Conservation (phyloP, 1,140 invertebrate genomes). For the Catajapyx aquilonaris region DNA sequence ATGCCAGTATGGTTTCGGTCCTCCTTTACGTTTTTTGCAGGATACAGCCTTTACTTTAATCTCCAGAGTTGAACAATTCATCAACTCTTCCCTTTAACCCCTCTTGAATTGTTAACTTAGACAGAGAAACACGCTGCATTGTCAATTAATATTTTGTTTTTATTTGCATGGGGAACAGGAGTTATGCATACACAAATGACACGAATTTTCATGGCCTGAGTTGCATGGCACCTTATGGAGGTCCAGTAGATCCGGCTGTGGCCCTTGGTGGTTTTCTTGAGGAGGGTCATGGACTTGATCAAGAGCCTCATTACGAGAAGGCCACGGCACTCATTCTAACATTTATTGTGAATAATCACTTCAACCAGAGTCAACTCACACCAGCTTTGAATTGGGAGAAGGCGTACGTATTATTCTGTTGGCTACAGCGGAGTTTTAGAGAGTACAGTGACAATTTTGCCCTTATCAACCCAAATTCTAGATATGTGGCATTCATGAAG, state of each 20-base stretch:
- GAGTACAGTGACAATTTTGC: not conserved
- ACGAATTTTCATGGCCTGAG: too few species aligned
- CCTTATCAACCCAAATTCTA: constrained; percentile 12
- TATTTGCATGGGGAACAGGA: too few species aligned
- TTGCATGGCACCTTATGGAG: constrained; percentile 62
- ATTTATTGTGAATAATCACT: constrained; percentile 47
- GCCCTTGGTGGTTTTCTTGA: constrained; percentile 49
- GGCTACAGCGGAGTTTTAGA: not conserved
- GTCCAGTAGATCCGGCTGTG: constrained; percentile 60
- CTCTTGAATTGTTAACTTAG: too few species aligned
- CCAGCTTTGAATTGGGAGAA: constrained; percentile 56
- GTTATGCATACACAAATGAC: too few species aligned
- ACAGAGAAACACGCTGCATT: too few species aligned
- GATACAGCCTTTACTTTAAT: too few species aligned
- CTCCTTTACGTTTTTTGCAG: too few species aligned
- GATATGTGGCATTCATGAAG: constrained; percentile 57
- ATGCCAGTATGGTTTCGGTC: too few species aligned
- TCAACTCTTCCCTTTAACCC: too few species aligned
- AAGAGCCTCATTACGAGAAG: constrained; percentile 24
- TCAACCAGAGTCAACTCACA: constrained; percentile 26
- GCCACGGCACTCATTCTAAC: constrained; percentile 50
- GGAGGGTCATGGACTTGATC: constrained; percentile 15
- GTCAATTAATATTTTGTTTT: too few species aligned
- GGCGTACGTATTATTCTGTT: constrained; percentile 18
- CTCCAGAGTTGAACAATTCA: too few species aligned